Evolutionary conservation across 1,140 invertebrate genomes (phyloP).

Genomic region (Pseudomyrmex concolor): DNA sequence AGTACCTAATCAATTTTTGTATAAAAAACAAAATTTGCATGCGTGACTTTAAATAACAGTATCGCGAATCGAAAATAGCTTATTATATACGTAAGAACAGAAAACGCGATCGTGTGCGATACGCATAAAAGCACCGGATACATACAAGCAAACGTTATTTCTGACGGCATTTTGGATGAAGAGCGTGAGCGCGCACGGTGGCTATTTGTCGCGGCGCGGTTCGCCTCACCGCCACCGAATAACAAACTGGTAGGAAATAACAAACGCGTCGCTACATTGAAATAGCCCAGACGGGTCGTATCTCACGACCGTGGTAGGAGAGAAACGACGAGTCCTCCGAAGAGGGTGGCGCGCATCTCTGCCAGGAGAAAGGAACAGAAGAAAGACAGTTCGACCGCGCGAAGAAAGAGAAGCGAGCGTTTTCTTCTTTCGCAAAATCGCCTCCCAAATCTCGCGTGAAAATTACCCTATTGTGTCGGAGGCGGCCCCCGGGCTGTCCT

Average conservation of each 20-base stretch:
- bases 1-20: not conserved
- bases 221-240: slow-evolving; percentile 71
- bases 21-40: not conserved
- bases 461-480: slow-evolving; percentile 84
- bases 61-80: not conserved
- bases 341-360: not conserved
- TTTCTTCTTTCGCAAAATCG: slow-evolving; percentile 80
- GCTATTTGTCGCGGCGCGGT: slow-evolving; percentile 75
- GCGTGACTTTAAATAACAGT: not conserved
- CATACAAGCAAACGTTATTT: slow-evolving; percentile 58
- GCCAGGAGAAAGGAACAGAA: slow-evolving; percentile 29
- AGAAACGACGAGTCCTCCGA: not conserved
- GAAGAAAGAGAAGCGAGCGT: slow-evolving; percentile 48
- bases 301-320: slow-evolving; percentile 75
- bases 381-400: slow-evolving; percentile 30
- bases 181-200: slow-evolving; percentile 3
- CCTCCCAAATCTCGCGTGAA: slow-evolving; percentile 85
- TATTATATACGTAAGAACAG: not conserved
- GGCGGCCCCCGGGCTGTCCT: slow-evolving; percentile 62
- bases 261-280: slow-evolving; percentile 84
- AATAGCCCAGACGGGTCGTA: slow-evolving; percentile 81
- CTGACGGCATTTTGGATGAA: slow-evolving; percentile 31
- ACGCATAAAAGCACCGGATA: not conserved
- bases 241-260: slow-evolving; percentile 84
- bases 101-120: not conserved